Evolutionary conservation across 2,113 vertebrate genomes (phyloP).

Genomic region (Neogobius melanostomus): DNA sequence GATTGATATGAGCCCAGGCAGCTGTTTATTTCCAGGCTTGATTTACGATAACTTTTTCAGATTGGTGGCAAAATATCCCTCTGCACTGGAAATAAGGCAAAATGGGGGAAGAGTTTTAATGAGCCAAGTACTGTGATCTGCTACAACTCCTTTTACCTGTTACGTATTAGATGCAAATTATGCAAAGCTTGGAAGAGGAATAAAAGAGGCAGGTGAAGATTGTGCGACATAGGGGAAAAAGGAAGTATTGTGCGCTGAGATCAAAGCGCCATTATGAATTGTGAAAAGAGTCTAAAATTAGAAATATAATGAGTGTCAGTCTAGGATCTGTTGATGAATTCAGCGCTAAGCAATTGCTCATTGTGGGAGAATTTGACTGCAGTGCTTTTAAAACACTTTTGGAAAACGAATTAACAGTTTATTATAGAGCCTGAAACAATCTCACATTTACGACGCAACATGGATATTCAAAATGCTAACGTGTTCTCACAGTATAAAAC

Average conservation of each 20-base stretch:
- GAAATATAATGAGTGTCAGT: conserved; percentile 52
- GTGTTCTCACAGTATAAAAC: no score
- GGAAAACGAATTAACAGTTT: no score
- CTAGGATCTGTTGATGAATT: conserved; percentile 55
- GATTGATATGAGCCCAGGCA: conserved; percentile 21
- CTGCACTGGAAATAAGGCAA: not conserved
- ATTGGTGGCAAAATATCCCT: conserved; percentile 15
- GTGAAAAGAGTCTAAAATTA: conserved; percentile 55
- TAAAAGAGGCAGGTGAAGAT: conserved; percentile 9
- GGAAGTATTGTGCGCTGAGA: conserved; percentile 12
- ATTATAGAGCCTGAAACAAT: no score
- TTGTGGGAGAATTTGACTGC: not conserved
- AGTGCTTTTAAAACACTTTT: not conserved
- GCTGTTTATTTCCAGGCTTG: conserved; percentile 19
- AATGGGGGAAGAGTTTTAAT: conserved; percentile 16
- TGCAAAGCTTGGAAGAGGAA: conserved; percentile 14
- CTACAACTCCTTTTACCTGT: conserved; percentile 20
- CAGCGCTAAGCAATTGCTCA: conserved; percentile 19
- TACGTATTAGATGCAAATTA: conserved; percentile 33
- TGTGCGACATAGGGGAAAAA: conserved; percentile 4
- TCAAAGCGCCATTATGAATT: conserved; percentile 47
- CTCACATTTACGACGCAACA: no score
- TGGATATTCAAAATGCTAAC: no score
- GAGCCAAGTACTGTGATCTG: conserved; percentile 16
- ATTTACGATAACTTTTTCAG: conserved; percentile 26